Conservation (phyloP, 64 coral and sea anemone genomes). For the Stylophora pistillata region DNA sequence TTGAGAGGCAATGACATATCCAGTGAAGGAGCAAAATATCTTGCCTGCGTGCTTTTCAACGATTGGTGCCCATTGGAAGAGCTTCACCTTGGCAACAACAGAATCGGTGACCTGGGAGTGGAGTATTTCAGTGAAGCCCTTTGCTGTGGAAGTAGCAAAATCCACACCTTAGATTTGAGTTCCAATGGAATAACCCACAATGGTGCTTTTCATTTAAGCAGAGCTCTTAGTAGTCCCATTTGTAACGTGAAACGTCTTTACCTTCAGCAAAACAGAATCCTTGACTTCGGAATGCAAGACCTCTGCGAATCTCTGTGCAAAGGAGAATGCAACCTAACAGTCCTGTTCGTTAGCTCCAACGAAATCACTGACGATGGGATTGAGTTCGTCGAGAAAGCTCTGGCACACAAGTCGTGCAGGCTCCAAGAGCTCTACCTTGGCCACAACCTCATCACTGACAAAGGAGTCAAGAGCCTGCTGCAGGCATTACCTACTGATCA, state of each 20-base stretch:
- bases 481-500: slow-evolving; percentile 36
- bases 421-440: slow-evolving; percentile 30
- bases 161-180: slow-evolving; percentile 34
- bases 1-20: slow-evolving; percentile 29
- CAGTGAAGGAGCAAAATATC: slow-evolving; percentile 38
- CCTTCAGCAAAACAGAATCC: slow-evolving; percentile 42
- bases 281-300: slow-evolving; percentile 28
- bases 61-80: slow-evolving; percentile 35
- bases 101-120: slow-evolving; percentile 27
- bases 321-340: slow-evolving; percentile 7
- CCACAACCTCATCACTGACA: slow-evolving; percentile 43
- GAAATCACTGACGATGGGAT: slow-evolving; percentile 41
- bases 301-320: slow-evolving; percentile 12
- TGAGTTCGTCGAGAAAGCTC: slow-evolving; percentile 19
- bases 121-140: slow-evolving; percentile 45
- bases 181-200: slow-evolving; percentile 46
- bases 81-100: slow-evolving; percentile 37
- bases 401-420: slow-evolving; percentile 9
- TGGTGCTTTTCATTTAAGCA: slow-evolving; percentile 9
- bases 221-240: slow-evolving; percentile 16
- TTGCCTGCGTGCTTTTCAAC: slow-evolving; percentile 29
- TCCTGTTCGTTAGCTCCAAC: slow-evolving; percentile 20
- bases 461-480: slow-evolving; percentile 26
- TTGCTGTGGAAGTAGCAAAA: slow-evolving; percentile 29
- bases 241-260: slow-evolving; percentile 17